These are phyloP conservation scores for Saguinus imperator DNA, from an alignment of 2,113 vertebrate species.

Conservation along the genomic window DNA sequence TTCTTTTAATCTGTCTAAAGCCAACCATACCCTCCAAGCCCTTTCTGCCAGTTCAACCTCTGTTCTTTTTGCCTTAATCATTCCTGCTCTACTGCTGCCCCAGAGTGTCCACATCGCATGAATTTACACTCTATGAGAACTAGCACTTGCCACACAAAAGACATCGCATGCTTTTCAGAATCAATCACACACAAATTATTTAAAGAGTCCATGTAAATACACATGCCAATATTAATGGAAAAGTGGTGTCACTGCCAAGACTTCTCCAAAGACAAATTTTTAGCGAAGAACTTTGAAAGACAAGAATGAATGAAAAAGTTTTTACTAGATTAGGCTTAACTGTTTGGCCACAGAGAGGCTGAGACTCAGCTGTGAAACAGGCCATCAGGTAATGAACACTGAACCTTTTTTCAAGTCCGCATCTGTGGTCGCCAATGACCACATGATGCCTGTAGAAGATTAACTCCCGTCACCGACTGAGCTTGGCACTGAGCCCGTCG, in stretches of 20 bases:
- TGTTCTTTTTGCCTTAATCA: no score
- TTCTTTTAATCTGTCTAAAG: neutral
- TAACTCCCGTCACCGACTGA: neutral
- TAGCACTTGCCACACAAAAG: neutral
- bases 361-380: constrained; percentile 51
- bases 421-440: neutral
- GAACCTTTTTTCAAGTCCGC: neutral
- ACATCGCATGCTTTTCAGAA: neutral
- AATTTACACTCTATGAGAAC: neutral
- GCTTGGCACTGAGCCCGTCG: constrained; percentile 43
- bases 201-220: neutral
- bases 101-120: neutral
- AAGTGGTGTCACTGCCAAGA: neutral
- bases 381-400: constrained; percentile 59
- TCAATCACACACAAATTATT: neutral
- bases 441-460: neutral
- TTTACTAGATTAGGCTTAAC: constrained; percentile 67
- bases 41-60: neutral
- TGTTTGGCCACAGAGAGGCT: constrained; percentile 57
- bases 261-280: neutral
- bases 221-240: neutral
- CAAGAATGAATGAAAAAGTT: constrained; percentile 52
- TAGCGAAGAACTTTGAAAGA: constrained; percentile 64
- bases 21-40: neutral
- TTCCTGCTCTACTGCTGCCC: neutral